Conservation (phyloP, 2,797 vertebrate genomes). For the Falco novaeseelandiae region DNA sequence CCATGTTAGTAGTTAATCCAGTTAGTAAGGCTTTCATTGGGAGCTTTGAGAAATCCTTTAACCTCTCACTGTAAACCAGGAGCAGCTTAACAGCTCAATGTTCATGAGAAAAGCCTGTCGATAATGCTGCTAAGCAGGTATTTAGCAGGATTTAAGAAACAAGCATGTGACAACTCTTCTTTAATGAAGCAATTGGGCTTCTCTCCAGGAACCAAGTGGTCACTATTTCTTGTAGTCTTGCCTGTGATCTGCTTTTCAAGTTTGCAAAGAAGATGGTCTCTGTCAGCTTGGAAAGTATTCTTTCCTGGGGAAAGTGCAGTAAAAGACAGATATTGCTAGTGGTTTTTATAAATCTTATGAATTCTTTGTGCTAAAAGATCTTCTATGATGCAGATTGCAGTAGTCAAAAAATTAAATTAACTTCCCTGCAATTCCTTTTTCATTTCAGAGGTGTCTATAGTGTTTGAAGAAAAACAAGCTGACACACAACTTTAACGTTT, state of each 20-base stretch:
- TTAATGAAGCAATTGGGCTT: constrained; percentile 47
- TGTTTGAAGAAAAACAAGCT: neutral
- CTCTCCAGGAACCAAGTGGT: constrained; percentile 12
- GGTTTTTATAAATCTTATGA: neutral
- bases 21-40: constrained; percentile 76
- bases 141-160: constrained; percentile 60
- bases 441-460: neutral
- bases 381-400: neutral
- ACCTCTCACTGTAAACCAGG: constrained; percentile 68
- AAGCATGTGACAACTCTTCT: constrained; percentile 33
- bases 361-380: neutral
- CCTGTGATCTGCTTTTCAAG: neutral
- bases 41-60: constrained; percentile 77
- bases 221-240: neutral
- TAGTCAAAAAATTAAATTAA: neutral
- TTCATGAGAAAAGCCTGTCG: constrained; percentile 65
- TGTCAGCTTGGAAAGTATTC: neutral
- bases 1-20: constrained; percentile 78
- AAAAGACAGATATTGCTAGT: neutral
- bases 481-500: neutral
- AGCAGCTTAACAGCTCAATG: constrained; percentile 63
- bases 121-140: constrained; percentile 51
- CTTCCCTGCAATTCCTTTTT: fast-evolving
- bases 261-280: neutral
- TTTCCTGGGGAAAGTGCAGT: neutral